Base-by-base conservation (phyloP, 1,140 invertebrate genomes). In the Ylistrum balloti region DNA sequence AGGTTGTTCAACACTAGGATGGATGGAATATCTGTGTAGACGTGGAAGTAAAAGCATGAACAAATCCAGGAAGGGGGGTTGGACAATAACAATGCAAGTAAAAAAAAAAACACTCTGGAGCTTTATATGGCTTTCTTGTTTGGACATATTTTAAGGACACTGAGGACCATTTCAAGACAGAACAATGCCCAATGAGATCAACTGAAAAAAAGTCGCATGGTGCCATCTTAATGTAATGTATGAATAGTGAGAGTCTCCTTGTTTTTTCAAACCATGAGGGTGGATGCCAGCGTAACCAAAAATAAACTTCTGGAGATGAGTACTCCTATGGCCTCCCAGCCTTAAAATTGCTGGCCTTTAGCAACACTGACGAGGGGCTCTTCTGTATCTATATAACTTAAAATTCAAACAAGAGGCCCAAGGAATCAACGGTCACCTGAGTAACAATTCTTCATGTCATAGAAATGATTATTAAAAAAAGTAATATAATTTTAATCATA, bases 11-110 rank as follows among this genome's bases (percentile, higher is more conserved):
- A 92, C 91, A 9, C 88, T 93, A 32, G 91, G 90, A 5, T 91
- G 88, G 93, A 93, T 93, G 92, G 90, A 91, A 38, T 93, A 89
- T 88, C 33, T 74, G 34, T 90, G 90, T 85, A 33, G 88, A 33
- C 89, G 88, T 91, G 92, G 88, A 20, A 85, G 90, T 20, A 35
- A 90, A 13, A 13, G 35, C 28, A 45, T 33, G 15, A 13, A 20
- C 35, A 13, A 90, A 89, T 89, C 89, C 33, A 92, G 90, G n/a
- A n/a, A n/a, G 92, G 93, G 91, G n/a, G 91, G 90, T 32, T 92
- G 15, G 90, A 93, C 87, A 17, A 35, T 89, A 91, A 20, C 45
- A 92, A 20, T 92, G 92, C 56, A 56, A 91, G 5, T 45, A 28
- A 22, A 85, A 90, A 17, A 32, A 5, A 15, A 45, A 33, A 9